phyloP scores from a whole-genome alignment of 2,888 invertebrate genomes.

The Selenia dentaria region DNA sequence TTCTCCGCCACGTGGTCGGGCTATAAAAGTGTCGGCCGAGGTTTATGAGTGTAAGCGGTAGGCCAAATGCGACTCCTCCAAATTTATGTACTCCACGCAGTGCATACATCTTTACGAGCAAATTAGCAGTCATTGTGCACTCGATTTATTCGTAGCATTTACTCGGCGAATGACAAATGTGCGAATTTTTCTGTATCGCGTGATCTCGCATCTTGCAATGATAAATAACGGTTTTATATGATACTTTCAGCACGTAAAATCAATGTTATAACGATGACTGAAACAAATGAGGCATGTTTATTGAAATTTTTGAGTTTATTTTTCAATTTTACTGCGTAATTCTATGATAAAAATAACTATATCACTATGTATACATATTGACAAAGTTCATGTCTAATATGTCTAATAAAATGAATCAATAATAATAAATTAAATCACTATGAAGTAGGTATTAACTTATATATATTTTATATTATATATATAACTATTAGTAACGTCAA shows the following conservation, averaged over 20 bases:
- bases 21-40: conserved; percentile 81
- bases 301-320: background rate
- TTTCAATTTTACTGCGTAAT: too few species aligned
- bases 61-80: conserved; percentile 75
- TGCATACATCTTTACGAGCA: conserved; percentile 82
- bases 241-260: conserved; percentile 15
- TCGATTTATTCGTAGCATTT: conserved; percentile 72
- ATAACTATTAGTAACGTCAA: too few species aligned
- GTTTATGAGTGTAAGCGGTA: conserved; percentile 83
- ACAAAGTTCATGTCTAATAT: too few species aligned
- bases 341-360: too few species aligned
- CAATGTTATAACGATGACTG: conserved; percentile 1
- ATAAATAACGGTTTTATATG: conserved; percentile 28
- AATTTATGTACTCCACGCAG: conserved; percentile 75
- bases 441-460: too few species aligned
- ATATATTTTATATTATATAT: too few species aligned
- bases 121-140: conserved; percentile 83
- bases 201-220: conserved; percentile 25
- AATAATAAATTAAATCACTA: too few species aligned
- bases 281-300: conserved; percentile 11
- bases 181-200: conserved; percentile 60
- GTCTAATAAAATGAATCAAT: too few species aligned
- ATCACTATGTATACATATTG: too few species aligned
- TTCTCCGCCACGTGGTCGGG: conserved; percentile 78
- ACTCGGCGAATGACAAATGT: conserved; percentile 71